Percentiles rank a stretch among this genome's conserved stretches.
Evolutionary conservation across 2,797 vertebrate genomes (phyloP).

Genomic region (Huso huso): DNA sequence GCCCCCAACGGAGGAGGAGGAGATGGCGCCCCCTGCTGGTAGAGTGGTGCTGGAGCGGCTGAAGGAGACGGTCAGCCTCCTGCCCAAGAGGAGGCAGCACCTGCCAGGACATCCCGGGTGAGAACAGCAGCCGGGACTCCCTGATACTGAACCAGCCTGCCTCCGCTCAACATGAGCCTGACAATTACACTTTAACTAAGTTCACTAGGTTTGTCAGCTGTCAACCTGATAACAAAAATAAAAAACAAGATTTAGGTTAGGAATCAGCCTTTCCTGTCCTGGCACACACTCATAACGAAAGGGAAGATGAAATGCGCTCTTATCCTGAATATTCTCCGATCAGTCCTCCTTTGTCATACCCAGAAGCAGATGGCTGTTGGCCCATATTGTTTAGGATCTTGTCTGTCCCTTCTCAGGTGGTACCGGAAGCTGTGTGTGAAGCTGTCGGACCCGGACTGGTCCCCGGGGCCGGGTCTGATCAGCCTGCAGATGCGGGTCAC

Average conservation of each 20-base stretch:
- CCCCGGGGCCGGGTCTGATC: conserved; percentile 82
- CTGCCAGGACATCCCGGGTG: conserved; percentile 87
- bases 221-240: too few relatives aligned
- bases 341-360: too few relatives aligned
- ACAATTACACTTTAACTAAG: too few relatives aligned
- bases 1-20: conserved; percentile 70
- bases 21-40: conserved; percentile 26
- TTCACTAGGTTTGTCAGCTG: too few relatives aligned
- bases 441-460: conserved; percentile 71
- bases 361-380: too few relatives aligned
- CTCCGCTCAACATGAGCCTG: too few relatives aligned
- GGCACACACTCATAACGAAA: too few relatives aligned
- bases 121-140: conserved; percentile 12
- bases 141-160: neutral
- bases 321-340: too few relatives aligned
- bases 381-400: neutral
- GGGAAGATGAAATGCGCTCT: too few relatives aligned
- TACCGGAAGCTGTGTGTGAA: conserved; percentile 88
- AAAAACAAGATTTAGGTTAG: too few relatives aligned
- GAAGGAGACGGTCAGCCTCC: conserved; percentile 59
- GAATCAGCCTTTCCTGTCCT: too few relatives aligned
- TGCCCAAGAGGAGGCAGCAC: conserved; percentile 89
- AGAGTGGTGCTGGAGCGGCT: conserved; percentile 62
- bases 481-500: conserved; percentile 94
- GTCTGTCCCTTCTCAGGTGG: conserved; percentile 63